Conservation (phyloP, 1,140 invertebrate genomes). For the Tigriopus japonicus region DNA sequence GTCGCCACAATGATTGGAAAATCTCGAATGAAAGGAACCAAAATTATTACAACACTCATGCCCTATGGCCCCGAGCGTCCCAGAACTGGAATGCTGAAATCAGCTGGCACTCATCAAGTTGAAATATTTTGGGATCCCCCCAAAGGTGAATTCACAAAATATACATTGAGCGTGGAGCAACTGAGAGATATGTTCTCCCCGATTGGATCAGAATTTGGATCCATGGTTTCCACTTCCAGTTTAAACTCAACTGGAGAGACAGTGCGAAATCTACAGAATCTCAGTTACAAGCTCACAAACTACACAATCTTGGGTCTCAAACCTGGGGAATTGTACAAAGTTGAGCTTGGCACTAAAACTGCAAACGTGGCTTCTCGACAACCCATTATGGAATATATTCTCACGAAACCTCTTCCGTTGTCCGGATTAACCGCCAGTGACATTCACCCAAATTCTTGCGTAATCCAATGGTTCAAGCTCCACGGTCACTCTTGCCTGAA, state of each 20-base stretch:
- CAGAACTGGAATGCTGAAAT: conserved; percentile 6
- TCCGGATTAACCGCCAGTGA: neutral
- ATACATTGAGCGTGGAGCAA: conserved; percentile 3
- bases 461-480: neutral
- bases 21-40: conserved; percentile 11
- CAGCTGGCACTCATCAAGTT: neutral
- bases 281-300: conserved; percentile 4
- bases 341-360: conserved; percentile 5
- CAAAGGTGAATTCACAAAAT: conserved; percentile 13
- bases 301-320: conserved; percentile 7
- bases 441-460: neutral
- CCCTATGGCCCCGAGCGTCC: conserved; percentile 12
- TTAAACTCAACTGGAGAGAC: neutral
- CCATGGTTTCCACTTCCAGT: neutral
- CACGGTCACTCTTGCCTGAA: conserved; percentile 6
- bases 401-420: conserved; percentile 1
- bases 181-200: neutral
- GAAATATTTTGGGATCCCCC: conserved; percentile 13
- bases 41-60: conserved; percentile 3
- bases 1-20: conserved; percentile 8
- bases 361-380: conserved; percentile 5
- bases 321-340: conserved; percentile 7
- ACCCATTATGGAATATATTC: conserved; percentile 4
- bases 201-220: neutral
- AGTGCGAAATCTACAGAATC: neutral